Base-by-base conservation (phyloP, 2,888 invertebrate genomes). In the Anaspis maculata region DNA sequence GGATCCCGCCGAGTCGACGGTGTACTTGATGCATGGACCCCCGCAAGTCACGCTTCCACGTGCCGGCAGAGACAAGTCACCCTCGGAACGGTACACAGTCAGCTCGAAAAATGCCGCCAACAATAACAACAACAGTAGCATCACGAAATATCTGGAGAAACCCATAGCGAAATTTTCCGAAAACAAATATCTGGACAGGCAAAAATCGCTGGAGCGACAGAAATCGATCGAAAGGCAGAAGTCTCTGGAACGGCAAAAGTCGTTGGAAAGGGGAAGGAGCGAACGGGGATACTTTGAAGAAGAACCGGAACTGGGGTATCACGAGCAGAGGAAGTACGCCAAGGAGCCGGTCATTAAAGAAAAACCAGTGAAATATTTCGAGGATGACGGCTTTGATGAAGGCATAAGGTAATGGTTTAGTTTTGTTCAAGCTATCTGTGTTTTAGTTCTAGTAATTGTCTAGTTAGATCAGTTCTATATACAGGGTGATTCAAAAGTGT, bases 1-100 rank as follows among this genome's bases (percentile, higher is more conserved):
- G 41, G 76, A 77, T 46, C 73, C 74, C 11, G 73, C 74, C 6
- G 70, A 71, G 39, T 66, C 66, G 16, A 61, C 69, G 2, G 52
- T 70, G 28, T 79, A 79, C 56, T 66, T 79, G 62, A 76, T 78
- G 71, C 72, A 74, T 49, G 45, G 71, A 44, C 69, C 71, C 0
- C 69, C 73, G 51, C 62, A 51, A 39, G 54, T 59, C 30, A 59
- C 54, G 37, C 45, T 55, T 38, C 60, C 56, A 22, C 56, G 57
- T 50, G 63, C 50, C 44, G 58, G 28, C 29, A 44, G 48, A 12
- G 53, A 52, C 9, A 51, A 54, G 43, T 48, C 52, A 4, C 49
- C 51, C 2, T 33, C 34, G 12, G 21, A 29, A 6, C 39, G 46
- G 11, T 53, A 46, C 29, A 38, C 40, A 4, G 41, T 49, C 30